phyloP scores from a whole-genome alignment of 53 echinoderm and acorn worm genomes.

The Paracentrotus lividus region DNA sequence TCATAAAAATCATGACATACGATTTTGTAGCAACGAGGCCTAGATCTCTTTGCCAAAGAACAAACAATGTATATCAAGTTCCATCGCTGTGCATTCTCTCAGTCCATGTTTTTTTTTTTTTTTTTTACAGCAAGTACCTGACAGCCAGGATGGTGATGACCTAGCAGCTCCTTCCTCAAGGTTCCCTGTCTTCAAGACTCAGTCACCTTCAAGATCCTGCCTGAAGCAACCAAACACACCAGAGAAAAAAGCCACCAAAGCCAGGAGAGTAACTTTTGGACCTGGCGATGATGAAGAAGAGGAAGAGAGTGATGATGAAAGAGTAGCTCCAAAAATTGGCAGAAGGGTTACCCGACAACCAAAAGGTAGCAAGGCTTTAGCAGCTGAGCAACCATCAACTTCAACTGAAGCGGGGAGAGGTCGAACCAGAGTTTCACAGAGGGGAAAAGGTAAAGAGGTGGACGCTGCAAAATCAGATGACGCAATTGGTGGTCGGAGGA shows the following conservation, averaged over 20 bases:
- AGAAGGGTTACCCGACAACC: background rate
- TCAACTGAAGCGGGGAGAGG: background rate
- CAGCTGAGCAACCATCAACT: background rate
- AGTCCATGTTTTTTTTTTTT: background rate
- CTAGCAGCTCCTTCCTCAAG: background rate
- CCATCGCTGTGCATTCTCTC: too few species aligned
- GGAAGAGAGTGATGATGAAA: background rate
- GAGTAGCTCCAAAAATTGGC: background rate
- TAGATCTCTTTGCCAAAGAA: too few species aligned
- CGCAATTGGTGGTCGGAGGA: background rate
- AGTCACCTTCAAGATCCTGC: conserved; percentile 55
- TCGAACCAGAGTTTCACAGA: conserved; percentile 42
- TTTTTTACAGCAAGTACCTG: conserved; percentile 78
- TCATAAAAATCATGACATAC: too few species aligned
- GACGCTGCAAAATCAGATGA: background rate
- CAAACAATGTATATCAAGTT: too few species aligned
- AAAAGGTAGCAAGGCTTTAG: background rate
- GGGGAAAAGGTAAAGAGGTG: conserved; percentile 17
- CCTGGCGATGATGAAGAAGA: conserved; percentile 1
- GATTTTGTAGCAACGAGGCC: too few species aligned
- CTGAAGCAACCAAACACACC: conserved; percentile 51
- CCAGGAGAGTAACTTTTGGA: conserved; percentile 49
- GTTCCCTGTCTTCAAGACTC: conserved; percentile 61
- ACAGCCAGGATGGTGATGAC: conserved; percentile 72
- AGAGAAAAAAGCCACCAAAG: background rate